Evolutionary conservation across 2,797 vertebrate genomes (phyloP), one percentile per base, ranked within the genome.

Genomic region (Etheostoma nigrum): DNA sequence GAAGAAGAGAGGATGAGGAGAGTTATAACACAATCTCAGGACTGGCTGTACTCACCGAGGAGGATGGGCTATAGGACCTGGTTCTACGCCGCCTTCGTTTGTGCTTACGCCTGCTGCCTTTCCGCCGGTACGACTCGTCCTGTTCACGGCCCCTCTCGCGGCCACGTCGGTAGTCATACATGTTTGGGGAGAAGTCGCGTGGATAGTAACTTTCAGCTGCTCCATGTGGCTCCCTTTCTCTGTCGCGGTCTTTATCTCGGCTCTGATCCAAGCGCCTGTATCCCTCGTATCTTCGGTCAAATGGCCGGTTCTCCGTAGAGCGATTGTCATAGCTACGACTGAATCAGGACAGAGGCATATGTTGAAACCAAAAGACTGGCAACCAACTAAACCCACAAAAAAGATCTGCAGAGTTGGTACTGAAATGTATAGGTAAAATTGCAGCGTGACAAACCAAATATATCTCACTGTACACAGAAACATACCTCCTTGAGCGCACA

Each of bases 101-200:
- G 95, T 96, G 98, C 95, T 98, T 99, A 96, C 97, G 96, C 86
- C 98, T 97, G 95, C 97, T 98, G 96, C 97, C 96, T 92, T 96
- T 98, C 94, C 96, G 96, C 69, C 95, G 87, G 72, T 94, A 95
- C 10, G 94, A 95, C 77, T 94, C 93, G 0, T 94, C 93, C 3
- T 84, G 90, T 15, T 95, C 93, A 0, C 92, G 92, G 12, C 92
- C 93, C 90, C 96, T 96, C 70, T 97, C 96, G 0, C 96, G 95
- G 47, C 93, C 93, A 0, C 95, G 96, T 0, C 96, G 95, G 90
- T 97, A 97, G 86, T 99, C 97, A 0, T 96, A 98, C 82, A 97
- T 94, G 44, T 94, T 93, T 4, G 93, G 89, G 2, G 94, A 86
- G 81, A 96, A 96, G 84, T 97, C 96, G 0, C 96, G 89, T 7